Percentiles rank a stretch among this genome's conserved stretches.
Conservation (phyloP, 1,140 invertebrate genomes). For the Hycleus cichorii region DNA sequence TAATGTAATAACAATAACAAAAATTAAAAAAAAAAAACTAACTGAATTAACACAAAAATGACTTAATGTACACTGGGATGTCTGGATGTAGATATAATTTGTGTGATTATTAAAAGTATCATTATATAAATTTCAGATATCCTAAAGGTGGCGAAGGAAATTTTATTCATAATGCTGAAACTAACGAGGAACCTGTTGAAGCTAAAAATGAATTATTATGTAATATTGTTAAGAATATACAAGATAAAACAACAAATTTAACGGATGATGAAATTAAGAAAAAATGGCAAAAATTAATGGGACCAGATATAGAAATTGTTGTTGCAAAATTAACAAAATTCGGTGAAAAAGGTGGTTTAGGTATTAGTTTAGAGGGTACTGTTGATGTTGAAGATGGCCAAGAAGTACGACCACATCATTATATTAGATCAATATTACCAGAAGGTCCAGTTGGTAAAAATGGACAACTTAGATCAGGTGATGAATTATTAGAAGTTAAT, state of each 20-base stretch:
- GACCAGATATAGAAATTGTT: constrained; percentile 78
- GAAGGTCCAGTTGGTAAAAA: constrained; percentile 92
- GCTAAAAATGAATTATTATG: constrained; percentile 24
- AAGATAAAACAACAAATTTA: constrained; percentile 53
- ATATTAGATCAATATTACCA: constrained; percentile 85
- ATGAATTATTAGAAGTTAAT: constrained; percentile 94
- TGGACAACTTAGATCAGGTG: constrained; percentile 72
- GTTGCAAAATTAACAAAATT: constrained; percentile 82
- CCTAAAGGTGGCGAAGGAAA: constrained; percentile 31
- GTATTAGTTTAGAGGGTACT: constrained; percentile 94
- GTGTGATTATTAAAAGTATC: constrained; percentile 22
- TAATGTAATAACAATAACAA: constrained; percentile 14
- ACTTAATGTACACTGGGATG: constrained; percentile 23
- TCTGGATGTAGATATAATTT: constrained; percentile 21
- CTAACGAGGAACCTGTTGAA: constrained; percentile 17
- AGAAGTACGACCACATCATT: constrained; percentile 88
- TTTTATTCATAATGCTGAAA: constrained; percentile 22
- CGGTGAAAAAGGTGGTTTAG: constrained; percentile 80
- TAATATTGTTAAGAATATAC: background rate
- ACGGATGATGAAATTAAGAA: constrained; percentile 70
- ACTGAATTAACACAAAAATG: background rate
- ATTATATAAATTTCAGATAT: constrained; percentile 38
- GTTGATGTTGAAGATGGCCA: constrained; percentile 89
- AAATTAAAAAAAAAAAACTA: no score
- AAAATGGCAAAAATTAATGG: constrained; percentile 80